Evolutionary conservation across 23 tunicate species (phyloP), one percentile per base, ranked within the genome.

Genomic region (Halocynthia roretzi): DNA sequence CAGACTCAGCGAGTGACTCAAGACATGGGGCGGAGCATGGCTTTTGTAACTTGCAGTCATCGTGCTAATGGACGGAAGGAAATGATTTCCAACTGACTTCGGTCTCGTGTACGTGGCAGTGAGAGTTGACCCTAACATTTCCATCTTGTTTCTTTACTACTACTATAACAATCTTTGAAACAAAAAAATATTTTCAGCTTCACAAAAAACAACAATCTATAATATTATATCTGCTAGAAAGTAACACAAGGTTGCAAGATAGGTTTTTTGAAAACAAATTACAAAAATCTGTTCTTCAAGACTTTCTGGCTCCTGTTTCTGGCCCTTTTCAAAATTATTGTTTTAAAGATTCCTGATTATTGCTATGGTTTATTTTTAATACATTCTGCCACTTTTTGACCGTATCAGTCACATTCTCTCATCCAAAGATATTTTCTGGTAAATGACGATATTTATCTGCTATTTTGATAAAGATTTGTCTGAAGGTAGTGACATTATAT

Each of bases 51-150:
- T 92, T 40, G 98, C 98, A 6, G 92, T 82, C 92, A 86, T 92
- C 75, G 98, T 92, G 78, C 98, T 92, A 8, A 92, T 86, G 40
- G 98, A 85, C 7, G 98, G 98, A 7, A 92, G 81, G 62, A 92
- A 92, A 70, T 89, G 81, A 69, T 89, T 68, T 0, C 96, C 96
- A 70, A 89, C 96, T 67, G 96, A 89, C 71, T 90, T 90, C 5
- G 97, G 97, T 66, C 97, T 52, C 62, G 97, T 85, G 90, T 90
- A 90, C 15, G 97, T 90, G 97, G 97, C 97, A 90, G 97, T 90
- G 97, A 90, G 97, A 50, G 97, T 90, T 68, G 97, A 90, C 52
- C 97, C 97, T 82, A 84, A 80, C 84, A 85, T 80, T 75, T 85
- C 90, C 90, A 85, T 85, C 67, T 23, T 54, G 78, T 74, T 54